Conservation (phyloP, 2,797 vertebrate species). For the Trachurus trachurus region DNA sequence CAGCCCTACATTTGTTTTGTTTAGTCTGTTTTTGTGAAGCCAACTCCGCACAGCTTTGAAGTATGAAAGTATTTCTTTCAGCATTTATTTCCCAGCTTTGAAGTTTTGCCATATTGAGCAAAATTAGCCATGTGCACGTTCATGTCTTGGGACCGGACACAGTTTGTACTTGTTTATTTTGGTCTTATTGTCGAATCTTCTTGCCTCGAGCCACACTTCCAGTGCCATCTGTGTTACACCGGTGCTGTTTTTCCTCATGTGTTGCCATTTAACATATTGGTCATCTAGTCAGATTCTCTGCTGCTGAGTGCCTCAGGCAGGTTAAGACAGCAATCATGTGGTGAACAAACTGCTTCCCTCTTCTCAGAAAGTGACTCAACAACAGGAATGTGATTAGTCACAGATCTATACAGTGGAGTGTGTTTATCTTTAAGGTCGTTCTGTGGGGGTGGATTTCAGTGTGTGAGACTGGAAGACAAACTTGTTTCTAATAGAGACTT, state of each 20-base stretch:
- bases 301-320: constrained; percentile 49
- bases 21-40: not conserved
- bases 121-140: constrained; percentile 9
- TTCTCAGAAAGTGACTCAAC: constrained; percentile 82
- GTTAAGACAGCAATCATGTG: constrained; percentile 70
- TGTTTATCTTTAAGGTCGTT: constrained; percentile 58
- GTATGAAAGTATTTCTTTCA: not conserved
- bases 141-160: not conserved
- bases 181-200: constrained; percentile 6
- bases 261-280: constrained; percentile 55
- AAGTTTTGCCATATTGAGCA: not conserved
- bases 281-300: constrained; percentile 58
- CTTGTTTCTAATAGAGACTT: constrained; percentile 5
- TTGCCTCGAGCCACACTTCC: constrained; percentile 6
- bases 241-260: constrained; percentile 44
- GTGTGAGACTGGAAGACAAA: constrained; percentile 20
- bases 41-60: not conserved
- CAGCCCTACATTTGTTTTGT: not conserved
- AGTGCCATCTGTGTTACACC: constrained; percentile 26
- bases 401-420: constrained; percentile 58
- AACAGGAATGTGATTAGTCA: constrained; percentile 78
- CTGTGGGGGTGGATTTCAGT: constrained; percentile 33
- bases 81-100: not conserved
- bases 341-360: constrained; percentile 67
- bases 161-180: constrained; percentile 28